phyloP scores from a whole-genome alignment of 2,888 invertebrate species.

The Leptinotarsa rubiginosa region DNA sequence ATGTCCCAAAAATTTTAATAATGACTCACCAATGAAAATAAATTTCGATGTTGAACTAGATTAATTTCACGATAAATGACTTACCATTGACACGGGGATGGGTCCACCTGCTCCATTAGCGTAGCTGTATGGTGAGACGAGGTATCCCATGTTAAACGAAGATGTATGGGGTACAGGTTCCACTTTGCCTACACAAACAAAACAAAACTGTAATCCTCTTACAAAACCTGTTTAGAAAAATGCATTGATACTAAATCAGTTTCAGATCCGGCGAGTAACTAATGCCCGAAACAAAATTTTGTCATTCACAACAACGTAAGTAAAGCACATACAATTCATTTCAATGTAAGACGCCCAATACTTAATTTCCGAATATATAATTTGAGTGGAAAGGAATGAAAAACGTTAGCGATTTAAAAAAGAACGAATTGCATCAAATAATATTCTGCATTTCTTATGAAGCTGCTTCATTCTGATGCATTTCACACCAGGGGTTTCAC shows the following conservation, averaged over 20 bases:
- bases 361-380: no score
- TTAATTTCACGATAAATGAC: slow-evolving; percentile 60
- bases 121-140: slow-evolving; percentile 90
- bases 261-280: not conserved
- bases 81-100: slow-evolving; percentile 90
- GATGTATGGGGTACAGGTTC: slow-evolving; percentile 83
- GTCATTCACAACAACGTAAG: no score
- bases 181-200: slow-evolving; percentile 77
- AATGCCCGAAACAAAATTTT: no score
- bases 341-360: no score
- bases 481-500: no score
- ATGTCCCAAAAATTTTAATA: not conserved
- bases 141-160: slow-evolving; percentile 91
- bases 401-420: no score
- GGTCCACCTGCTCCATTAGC: slow-evolving; percentile 88
- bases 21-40: not conserved
- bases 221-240: not conserved
- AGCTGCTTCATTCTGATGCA: no score
- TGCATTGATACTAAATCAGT: not conserved
- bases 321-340: no score
- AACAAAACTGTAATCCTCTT: not conserved
- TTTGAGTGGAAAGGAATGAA: no score
- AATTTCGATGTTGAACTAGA: not conserved
- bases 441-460: no score
- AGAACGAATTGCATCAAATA: no score